A percentile compares a stretch with the other conserved stretches of the same genome.
phyloP scores from a whole-genome alignment of 2,797 vertebrate genomes.

The Columba guinea region DNA sequence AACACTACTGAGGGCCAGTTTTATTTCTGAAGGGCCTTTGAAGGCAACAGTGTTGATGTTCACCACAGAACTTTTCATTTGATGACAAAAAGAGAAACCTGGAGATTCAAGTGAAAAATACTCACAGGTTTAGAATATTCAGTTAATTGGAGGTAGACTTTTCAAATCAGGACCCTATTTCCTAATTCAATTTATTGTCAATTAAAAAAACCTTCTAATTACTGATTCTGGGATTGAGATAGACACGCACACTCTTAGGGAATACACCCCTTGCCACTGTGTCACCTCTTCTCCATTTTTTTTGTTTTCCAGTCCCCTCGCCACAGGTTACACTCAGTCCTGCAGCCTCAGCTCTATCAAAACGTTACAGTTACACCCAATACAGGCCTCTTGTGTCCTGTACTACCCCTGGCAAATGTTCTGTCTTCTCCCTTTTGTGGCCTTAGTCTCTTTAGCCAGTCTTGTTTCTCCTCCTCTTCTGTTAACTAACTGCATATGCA shows the following conservation, averaged over 20 bases:
- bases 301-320: rapidly evolving
- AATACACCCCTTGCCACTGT: background rate
- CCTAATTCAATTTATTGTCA: background rate
- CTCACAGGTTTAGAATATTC: background rate
- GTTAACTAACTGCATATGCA: background rate
- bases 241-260: background rate
- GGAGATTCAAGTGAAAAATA: background rate
- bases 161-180: background rate
- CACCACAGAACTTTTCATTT: background rate
- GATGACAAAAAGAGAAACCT: background rate
- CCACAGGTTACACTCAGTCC: background rate
- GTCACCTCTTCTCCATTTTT: background rate
- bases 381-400: background rate
- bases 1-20: background rate
- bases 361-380: background rate
- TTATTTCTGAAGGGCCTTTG: background rate
- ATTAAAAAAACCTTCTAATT: background rate
- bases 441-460: background rate
- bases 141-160: background rate
- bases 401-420: background rate
- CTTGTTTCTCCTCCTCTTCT: background rate
- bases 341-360: background rate
- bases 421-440: background rate
- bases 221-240: background rate
- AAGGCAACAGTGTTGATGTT: background rate